Conservation (phyloP, 1,140 invertebrate species). For the Drepana arcuata region DNA sequence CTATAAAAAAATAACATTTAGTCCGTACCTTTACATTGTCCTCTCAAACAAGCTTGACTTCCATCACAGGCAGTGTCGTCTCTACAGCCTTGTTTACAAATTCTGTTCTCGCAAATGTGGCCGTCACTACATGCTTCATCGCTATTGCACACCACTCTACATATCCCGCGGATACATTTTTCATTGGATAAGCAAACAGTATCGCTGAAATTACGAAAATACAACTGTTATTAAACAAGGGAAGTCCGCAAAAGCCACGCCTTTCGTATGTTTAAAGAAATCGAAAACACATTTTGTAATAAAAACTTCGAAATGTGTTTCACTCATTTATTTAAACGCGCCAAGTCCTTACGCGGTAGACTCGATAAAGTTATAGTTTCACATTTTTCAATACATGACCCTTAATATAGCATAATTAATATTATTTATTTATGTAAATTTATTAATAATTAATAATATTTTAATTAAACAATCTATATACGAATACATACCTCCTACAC, state of each 20-base stretch:
- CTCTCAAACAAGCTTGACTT: conserved; percentile 84
- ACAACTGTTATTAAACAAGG: no score
- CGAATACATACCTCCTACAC: conserved; percentile 75
- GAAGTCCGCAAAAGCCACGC: no score
- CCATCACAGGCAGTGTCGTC: conserved; percentile 84
- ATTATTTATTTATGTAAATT: conserved; percentile 6
- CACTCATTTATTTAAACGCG: no score
- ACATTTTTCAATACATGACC: no score
- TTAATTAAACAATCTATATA: conserved; percentile 4
- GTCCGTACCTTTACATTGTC: conserved; percentile 81
- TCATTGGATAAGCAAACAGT: conserved; percentile 87
- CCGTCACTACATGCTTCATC: conserved; percentile 84
- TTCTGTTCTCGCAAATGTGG: conserved; percentile 88
- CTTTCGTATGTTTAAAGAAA: no score
- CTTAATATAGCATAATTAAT: no score
- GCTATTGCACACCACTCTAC: conserved; percentile 87
- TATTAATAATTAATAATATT: conserved; percentile 3
- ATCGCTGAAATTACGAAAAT: conserved; percentile 84
- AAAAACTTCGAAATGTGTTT: no score
- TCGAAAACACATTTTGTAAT: no score
- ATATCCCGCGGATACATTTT: conserved; percentile 85
- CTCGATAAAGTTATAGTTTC: no score
- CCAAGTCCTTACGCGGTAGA: no score
- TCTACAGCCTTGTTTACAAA: conserved; percentile 88
- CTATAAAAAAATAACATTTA: conserved; percentile 9